Conservation (phyloP, 1,140 invertebrate genomes). For the Trachymyrmex septentrionalis region DNA sequence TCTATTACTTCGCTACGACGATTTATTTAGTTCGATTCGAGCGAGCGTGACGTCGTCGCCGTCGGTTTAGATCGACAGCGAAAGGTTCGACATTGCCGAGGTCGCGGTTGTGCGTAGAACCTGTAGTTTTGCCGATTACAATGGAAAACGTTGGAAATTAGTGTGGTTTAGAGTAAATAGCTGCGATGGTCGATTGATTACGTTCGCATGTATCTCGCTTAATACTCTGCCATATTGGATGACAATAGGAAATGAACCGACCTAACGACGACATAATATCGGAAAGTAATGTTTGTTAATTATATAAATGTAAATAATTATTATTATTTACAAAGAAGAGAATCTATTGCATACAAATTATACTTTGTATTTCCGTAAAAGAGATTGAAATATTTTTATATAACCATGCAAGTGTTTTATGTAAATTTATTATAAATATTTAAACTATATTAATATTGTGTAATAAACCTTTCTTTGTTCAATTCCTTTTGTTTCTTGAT, state of each 20-base stretch:
- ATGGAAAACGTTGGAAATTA: slow-evolving; percentile 77
- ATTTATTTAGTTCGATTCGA: slow-evolving; percentile 70
- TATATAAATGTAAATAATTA: not conserved
- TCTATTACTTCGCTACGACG: slow-evolving; percentile 35
- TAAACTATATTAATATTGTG: not conserved
- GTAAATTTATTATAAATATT: not conserved
- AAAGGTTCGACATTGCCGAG: slow-evolving; percentile 80
- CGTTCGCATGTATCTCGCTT: slow-evolving; percentile 4
- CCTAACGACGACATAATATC: not conserved
- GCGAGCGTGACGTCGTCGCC: slow-evolving; percentile 50
- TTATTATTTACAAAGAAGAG: not conserved
- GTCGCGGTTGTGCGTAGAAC: slow-evolving; percentile 74
- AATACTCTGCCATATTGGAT: not conserved
- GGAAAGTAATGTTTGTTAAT: not conserved
- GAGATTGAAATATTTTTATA: not conserved
- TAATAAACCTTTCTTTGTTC: not conserved
- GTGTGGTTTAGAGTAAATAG: slow-evolving; percentile 62
- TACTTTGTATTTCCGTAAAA: not conserved
- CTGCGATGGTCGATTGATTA: slow-evolving; percentile 40
- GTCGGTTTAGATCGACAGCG: slow-evolving; percentile 76
- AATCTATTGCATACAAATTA: not conserved
- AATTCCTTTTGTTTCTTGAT: not conserved
- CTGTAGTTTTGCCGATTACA: slow-evolving; percentile 75
- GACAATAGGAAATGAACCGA: not conserved
- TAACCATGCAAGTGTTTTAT: not conserved